phyloP scores from a whole-genome alignment of 2,797 vertebrate genomes.

The Rhabdophis nuchalis region DNA sequence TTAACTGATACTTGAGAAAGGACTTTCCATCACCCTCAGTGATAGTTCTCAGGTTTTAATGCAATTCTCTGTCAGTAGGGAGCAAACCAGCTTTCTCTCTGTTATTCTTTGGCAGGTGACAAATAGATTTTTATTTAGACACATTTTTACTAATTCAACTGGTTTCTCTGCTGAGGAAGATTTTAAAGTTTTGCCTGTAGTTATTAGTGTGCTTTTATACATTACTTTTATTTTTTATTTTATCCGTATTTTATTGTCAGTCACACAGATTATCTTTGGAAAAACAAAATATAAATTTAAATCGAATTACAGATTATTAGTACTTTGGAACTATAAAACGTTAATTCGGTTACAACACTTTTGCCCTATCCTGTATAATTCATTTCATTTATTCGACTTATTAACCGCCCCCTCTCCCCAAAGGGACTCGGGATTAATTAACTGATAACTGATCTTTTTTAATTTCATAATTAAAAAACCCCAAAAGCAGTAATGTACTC shows the following conservation, averaged over 20 bases:
- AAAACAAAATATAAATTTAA: not conserved
- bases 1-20: slow-evolving; percentile 3
- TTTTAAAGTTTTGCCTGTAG: not conserved
- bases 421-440: too few relatives aligned
- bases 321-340: not conserved
- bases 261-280: not conserved
- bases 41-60: not conserved
- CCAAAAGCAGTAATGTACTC: not conserved
- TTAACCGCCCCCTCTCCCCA: too few relatives aligned
- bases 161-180: not conserved
- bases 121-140: not conserved
- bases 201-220: not conserved
- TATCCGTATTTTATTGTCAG: not conserved
- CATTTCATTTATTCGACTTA: too few relatives aligned
- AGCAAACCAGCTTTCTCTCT: not conserved
- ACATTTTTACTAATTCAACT: not conserved
- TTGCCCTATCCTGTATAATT: not conserved
- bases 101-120: not conserved
- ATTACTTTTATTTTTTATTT: not conserved
- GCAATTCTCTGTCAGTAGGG: not conserved
- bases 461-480: not conserved
- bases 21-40: not conserved
- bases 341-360: not conserved
- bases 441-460: not conserved
- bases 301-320: not conserved